These are phyloP conservation scores for Bergia puertoricense DNA, from an alignment of 92 coral and sea anemone genomes.

Conservation along the genomic window DNA sequence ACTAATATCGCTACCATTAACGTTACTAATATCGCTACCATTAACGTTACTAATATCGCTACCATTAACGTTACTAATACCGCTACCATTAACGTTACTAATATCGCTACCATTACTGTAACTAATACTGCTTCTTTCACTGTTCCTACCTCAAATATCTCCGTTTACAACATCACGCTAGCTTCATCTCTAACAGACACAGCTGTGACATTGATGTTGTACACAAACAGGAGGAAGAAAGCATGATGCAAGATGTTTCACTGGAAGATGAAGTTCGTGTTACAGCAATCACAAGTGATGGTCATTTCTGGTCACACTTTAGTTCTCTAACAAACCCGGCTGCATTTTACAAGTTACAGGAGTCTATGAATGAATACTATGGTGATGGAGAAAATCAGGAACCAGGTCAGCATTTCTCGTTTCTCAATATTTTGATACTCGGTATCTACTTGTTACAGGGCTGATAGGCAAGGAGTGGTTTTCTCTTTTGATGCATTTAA, in stretches of 20 bases:
- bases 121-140: background rate
- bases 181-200: background rate
- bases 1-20: no score
- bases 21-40: no score
- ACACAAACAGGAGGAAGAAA: constrained; percentile 16
- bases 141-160: background rate
- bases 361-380: constrained; percentile 28
- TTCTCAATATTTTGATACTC: no score
- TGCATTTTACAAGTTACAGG: constrained; percentile 8
- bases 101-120: no score
- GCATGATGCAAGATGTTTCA: background rate
- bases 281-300: constrained; percentile 24
- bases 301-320: constrained; percentile 41
- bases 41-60: background rate
- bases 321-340: constrained; percentile 7
- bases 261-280: constrained; percentile 25
- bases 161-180: background rate
- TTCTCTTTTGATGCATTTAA: no score
- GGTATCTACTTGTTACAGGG: no score
- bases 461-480: no score
- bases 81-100: no score
- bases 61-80: background rate
- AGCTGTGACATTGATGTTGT: background rate
- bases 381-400: constrained; percentile 9
- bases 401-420: background rate